Evolutionary conservation across 53 echinoderm and acorn worm species (phyloP).

Genomic region (Henricia sp.): DNA sequence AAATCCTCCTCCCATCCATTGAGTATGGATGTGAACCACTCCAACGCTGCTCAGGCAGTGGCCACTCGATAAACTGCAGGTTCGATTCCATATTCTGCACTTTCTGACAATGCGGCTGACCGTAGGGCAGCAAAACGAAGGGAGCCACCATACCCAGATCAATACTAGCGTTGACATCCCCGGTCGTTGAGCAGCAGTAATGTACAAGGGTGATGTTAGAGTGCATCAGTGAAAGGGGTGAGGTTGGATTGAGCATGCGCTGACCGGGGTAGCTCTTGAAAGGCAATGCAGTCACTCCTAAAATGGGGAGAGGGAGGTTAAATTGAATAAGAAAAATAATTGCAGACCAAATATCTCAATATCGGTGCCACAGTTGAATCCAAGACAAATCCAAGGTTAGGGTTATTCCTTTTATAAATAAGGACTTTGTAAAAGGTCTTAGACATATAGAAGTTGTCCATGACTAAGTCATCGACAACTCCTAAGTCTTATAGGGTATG

Average conservation of each 20-base stretch:
- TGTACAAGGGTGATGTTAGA: slow-evolving; percentile 40
- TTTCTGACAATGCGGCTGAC: slow-evolving; percentile 49
- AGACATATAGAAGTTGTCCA: too few species aligned
- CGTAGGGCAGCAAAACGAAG: slow-evolving; percentile 55
- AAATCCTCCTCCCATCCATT: slow-evolving; percentile 34
- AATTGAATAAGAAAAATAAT: too few species aligned
- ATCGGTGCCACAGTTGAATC: too few species aligned
- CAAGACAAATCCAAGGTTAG: too few species aligned
- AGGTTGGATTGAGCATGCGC: slow-evolving; percentile 1
- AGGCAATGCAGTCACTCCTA: slow-evolving; percentile 37
- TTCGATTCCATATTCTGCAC: slow-evolving; percentile 46
- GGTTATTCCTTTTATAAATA: too few species aligned
- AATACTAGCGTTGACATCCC: slow-evolving; percentile 39
- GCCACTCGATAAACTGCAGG: slow-evolving; percentile 54
- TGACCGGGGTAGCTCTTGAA: slow-evolving; percentile 18
- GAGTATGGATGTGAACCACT: slow-evolving; percentile 57
- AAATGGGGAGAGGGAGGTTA: too few species aligned
- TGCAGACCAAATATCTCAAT: too few species aligned
- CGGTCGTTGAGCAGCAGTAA: slow-evolving; percentile 55
- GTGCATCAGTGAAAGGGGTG: slow-evolving; percentile 29
- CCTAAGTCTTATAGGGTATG: too few species aligned
- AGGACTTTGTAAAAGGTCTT: too few species aligned
- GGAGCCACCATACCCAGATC: slow-evolving; percentile 48
- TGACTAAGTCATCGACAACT: too few species aligned
- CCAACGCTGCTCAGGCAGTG: slow-evolving; percentile 12